Percentiles rank a stretch among this genome's conserved stretches.
phyloP scores from a whole-genome alignment of 2,888 invertebrate species.

The Atethmia centrago region DNA sequence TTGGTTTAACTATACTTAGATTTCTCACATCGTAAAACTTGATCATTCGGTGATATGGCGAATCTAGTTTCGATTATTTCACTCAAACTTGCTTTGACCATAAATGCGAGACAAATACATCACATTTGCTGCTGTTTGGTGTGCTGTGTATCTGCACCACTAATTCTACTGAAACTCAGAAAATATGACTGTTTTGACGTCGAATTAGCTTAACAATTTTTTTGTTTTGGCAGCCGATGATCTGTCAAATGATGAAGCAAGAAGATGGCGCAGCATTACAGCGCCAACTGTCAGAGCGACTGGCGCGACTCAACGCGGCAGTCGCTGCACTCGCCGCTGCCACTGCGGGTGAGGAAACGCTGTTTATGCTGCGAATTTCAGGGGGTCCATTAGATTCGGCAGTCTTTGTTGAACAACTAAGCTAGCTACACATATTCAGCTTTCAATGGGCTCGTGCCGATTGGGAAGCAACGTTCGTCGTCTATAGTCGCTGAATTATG shows the following conservation, averaged over 20 bases:
- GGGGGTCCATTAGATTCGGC: background rate
- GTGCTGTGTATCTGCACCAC: background rate
- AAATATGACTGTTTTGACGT: background rate
- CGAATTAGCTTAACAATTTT: background rate
- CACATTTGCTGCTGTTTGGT: background rate
- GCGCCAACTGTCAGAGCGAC: slow-evolving; percentile 50
- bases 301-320: slow-evolving; percentile 70
- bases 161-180: background rate
- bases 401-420: background rate
- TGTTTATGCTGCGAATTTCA: background rate
- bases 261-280: slow-evolving; percentile 56
- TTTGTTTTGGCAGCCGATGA: slow-evolving; percentile 13
- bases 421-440: background rate
- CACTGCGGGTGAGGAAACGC: slow-evolving; percentile 24
- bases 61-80: background rate
- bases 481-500: background rate
- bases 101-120: background rate
- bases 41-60: no score
- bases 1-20: background rate
- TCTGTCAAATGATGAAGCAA: slow-evolving; percentile 43
- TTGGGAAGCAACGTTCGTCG: background rate
- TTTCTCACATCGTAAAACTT: background rate
- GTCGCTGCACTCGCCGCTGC: slow-evolving; percentile 66
- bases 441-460: background rate
- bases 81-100: background rate